These are phyloP conservation scores for Brachionus koreanus DNA, from an alignment of 1,140 invertebrate genomes.

Conservation along the genomic window DNA sequence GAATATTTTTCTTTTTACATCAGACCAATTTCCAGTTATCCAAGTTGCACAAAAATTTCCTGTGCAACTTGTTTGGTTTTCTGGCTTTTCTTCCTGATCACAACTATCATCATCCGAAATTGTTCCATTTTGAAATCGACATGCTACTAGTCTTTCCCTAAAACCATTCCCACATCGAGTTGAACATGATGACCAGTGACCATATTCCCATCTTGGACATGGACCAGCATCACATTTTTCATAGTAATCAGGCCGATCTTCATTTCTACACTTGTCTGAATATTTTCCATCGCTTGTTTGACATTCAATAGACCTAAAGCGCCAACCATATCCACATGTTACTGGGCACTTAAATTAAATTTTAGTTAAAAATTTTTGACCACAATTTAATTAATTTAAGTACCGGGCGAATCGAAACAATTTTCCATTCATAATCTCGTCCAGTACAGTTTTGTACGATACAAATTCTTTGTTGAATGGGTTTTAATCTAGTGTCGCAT, in stretches of 20 bases:
- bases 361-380: not conserved
- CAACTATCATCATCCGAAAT: slow-evolving; percentile 17
- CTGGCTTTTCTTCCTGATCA: not conserved
- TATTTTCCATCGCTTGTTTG: not conserved
- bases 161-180: not conserved
- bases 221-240: slow-evolving; percentile 9
- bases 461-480: not conserved
- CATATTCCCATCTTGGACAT: slow-evolving; percentile 24
- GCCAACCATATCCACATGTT: not conserved
- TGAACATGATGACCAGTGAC: slow-evolving; percentile 34
- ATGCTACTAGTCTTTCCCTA: not conserved
- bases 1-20: not conserved
- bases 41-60: slow-evolving; percentile 20
- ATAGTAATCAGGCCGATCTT: slow-evolving; percentile 4
- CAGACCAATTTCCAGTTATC: slow-evolving; percentile 32
- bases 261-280: not conserved
- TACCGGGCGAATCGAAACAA: not conserved
- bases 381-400: not conserved
- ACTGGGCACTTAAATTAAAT: not conserved
- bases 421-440: not conserved
- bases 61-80: not conserved
- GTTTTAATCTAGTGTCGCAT: not conserved
- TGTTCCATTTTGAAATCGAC: not conserved
- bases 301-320: not conserved
- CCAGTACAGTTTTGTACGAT: slow-evolving; percentile 5